Base-by-base conservation (phyloP, 2,888 invertebrate species). In the Anoplius nigerrimus region DNA sequence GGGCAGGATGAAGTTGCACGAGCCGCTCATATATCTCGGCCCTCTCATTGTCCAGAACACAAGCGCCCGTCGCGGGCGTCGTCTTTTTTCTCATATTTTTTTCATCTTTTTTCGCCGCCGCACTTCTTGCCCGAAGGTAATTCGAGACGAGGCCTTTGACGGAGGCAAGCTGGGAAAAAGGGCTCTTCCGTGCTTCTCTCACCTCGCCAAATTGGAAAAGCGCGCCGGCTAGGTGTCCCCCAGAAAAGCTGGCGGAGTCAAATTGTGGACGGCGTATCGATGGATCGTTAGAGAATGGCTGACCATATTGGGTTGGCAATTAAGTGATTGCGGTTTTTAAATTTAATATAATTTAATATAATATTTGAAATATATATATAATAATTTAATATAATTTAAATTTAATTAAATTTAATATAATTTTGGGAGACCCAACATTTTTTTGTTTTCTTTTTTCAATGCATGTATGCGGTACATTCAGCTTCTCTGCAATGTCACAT, bases 171-270 rank as follows among this genome's bases (percentile, higher is more conserved):
- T 46, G 59, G 57, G 27, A 65, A 60, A 62, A 68, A 60, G 61
- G 46, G 66, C 66, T 63, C 48, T 57, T 57, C 54, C 60, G 62
- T 52, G 24, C 34, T 43, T 69, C 64, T 57, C 65, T 66, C 60
- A 62, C 62, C 48, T 54, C 55, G 59, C n/a, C 61, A 71, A 62
- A 69, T 73, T 73, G 72, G 68, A 71, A 71, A 71, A 68, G 62
- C 68, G 52, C 59, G 43, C 4, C 45, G 56, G 52, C 56, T 20
- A 62, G 54, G 16, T 21, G 34, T 13, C 11, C 11, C 34, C 11
- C 11, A 2, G 34, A 2, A 34, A 34, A 34, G 34, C 1, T 6
- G 34, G 1, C 34, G 11, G 1, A 34, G 34, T 3, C 34, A 34
- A 34, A 34, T 11, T 11, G 34, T 53, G 51, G 22, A 27, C 22